These are phyloP conservation scores for Coregonus clupeaformis DNA, from an alignment of 2,113 vertebrate genomes.

Conservation along the genomic window DNA sequence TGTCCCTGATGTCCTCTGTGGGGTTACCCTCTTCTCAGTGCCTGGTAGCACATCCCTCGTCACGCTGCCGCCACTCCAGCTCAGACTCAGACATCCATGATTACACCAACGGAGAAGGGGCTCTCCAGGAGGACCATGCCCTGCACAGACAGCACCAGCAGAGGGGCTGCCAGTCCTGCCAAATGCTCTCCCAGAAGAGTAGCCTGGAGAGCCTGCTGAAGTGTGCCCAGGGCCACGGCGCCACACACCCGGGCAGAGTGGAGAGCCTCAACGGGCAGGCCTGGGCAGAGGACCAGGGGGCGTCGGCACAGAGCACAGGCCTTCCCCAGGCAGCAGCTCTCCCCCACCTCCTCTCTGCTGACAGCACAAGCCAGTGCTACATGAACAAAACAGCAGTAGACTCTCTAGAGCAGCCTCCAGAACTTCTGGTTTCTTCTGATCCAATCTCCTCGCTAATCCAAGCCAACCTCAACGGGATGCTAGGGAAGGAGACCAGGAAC, in stretches of 20 bases:
- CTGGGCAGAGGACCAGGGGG: slow-evolving; percentile 11
- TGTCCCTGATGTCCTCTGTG: neutral
- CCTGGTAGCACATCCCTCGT: slow-evolving; percentile 1
- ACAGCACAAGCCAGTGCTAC: slow-evolving; percentile 10
- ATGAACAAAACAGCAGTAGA: slow-evolving; percentile 19
- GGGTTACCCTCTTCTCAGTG: neutral
- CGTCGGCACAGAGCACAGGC: slow-evolving; percentile 14
- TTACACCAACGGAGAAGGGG: slow-evolving; percentile 66
- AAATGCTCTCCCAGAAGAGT: slow-evolving; percentile 62
- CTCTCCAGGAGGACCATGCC: slow-evolving; percentile 33
- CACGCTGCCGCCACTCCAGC: slow-evolving; percentile 42
- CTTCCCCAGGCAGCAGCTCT: slow-evolving; percentile 1
- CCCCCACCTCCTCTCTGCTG: neutral
- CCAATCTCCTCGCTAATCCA: slow-evolving; percentile 62
- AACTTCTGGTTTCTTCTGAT: slow-evolving; percentile 53
- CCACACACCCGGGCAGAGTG: slow-evolving; percentile 48
- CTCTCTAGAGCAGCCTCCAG: slow-evolving; percentile 54
- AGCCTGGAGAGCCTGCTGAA: slow-evolving; percentile 62
- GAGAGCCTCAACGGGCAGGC: slow-evolving; percentile 15
- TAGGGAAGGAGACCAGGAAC: slow-evolving; percentile 5
- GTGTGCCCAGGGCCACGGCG: slow-evolving; percentile 53
- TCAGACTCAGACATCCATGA: slow-evolving; percentile 64
- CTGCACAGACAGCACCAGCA: slow-evolving; percentile 9
- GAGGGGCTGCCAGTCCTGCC: slow-evolving; percentile 64
- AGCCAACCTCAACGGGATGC: slow-evolving; percentile 39